Evolutionary conservation across 2,797 vertebrate species (phyloP), one percentile per base, ranked within the genome.

Genomic region (Apogon talboti): DNA sequence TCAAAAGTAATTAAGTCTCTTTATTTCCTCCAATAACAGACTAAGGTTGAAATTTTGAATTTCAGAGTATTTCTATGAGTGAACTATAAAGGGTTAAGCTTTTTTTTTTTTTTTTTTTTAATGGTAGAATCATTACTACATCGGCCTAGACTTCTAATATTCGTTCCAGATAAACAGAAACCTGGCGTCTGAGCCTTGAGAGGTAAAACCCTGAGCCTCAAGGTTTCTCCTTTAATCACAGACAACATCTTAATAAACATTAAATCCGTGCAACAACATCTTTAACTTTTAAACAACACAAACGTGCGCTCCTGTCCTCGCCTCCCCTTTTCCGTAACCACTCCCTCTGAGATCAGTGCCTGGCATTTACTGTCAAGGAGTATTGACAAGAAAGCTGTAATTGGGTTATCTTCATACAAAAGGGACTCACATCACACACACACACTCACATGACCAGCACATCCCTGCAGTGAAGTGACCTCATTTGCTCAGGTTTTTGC

Each of bases 401-500:
- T 59, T 71, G 48, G 78, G 78, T 81, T 81, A 76, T 64, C 62
- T 54, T 44, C 45, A 58, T n/a, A 57, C 49, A 45, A 11, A 40
- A n/a, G 48, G 42, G 38, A 41, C 11, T 12, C 38, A 63, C 12
- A 58, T 19, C 19, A 40, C 30, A 74, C 59, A 71, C 15, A 69
- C 49, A 71, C 54, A 64, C 6, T 51, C 7, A 38, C 41, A 43
- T 75, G 66, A 84, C 69, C 57, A 41, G 35, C 37, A 74, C 24
- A 62, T 78, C 63, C 74, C 82, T 80, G 76, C 66, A 72, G 84
- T 67, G 80, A 84, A 76, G 48, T 87, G 89, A 88, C 89, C 87
- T 84, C 54, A 52, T 91, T 91, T 82, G 60, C 43, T 52, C 41
- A 73, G 69, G 61, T 87, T 87, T 71, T 62, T n/a, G 63, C 57